Evolutionary conservation across 2,888 invertebrate species (phyloP), one percentile per base, ranked within the genome.

Genomic region (Hydropsyche betteni): DNA sequence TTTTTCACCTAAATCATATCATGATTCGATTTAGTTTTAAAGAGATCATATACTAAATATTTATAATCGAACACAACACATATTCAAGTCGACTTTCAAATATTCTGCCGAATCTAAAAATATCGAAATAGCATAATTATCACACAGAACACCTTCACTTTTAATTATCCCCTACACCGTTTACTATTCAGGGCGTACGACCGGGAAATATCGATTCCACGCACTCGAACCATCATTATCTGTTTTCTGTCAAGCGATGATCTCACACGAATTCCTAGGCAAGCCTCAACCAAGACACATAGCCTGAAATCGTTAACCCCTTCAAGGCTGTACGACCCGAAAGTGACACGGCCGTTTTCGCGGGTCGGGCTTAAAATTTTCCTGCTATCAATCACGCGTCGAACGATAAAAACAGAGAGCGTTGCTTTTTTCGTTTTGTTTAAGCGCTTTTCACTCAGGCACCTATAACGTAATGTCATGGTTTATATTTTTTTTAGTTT

Each of bases 181-280:
- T 44, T 44, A 10, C 44, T 44, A 44, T 44, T 44, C 44, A 44
- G 24, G 24, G 24, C 24, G 24, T 24, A 24, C 24, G 24, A 24
- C 24, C 24, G 24, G 24, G 24, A 2, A 24, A 24, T 24, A 24
- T 24, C 24, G 24, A 24, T 24, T 4, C 10, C 44, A 44, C 44
- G 44, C 44, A 8, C 44, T 44, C 44, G 44, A 44, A 44, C 44
- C 44, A 44, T 58, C 58, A 58, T 58, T 58, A 58, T 58, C 14
- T 58, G 58, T 58, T 58, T 58, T 24, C 58, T 58, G 58, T 58
- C 58, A 58, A 16, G 24, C 58, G 14, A 58, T 58, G 58, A 58
- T 58, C 58, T 58, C 24, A 44, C 58, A 24, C 58, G 58, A 58
- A 58, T 58, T 58, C 16, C 58, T 44, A 6, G 16, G 0, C 58